Base-by-base conservation (phyloP, 2,888 invertebrate species). In the Drosophila pseudotakahashii region DNA sequence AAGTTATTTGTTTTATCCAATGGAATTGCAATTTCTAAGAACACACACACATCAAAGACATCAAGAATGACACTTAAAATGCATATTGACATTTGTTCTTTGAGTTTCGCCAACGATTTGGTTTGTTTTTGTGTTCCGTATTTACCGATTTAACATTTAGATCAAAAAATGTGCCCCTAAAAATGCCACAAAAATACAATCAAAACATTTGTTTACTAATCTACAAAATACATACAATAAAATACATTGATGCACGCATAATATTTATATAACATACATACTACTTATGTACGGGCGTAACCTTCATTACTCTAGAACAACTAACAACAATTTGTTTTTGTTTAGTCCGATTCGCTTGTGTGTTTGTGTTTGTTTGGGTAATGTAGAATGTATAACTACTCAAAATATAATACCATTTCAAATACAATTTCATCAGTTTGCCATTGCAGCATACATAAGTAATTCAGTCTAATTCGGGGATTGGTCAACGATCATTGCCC, bases 391-490 rank as follows among this genome's bases (percentile, higher is more conserved):
- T 62, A 73, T 71, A 84, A 73, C 67, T 82, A 81, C 70, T 82
- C 69, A 79, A 82, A 81, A 76, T 84, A 84, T 82, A 81, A 86
- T 84, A 81, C 71, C 71, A 73, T 75, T 78, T 69, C 47, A 75
- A 62, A 76, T 76, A 69, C 59, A 76, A 58, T 74, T 71, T 73
- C 48, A 53, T 79, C 72, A 66, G 75, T 75, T 73, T 75, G 61
- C 75, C 63, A 16, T 70, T 71, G 59, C 67, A 66, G 53, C 79
- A 80, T 81, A 80, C 71, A 78, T 78, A 80, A 78, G 73, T 78
- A 83, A 87, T 89, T 90, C 89, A 90, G 90, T 90, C 90, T 90
- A 90, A 88, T 89, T 86, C 76, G 83, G 81, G 83, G 83, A 81
- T 90, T 90, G 90, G 90, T 90, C 90, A 74, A 79, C 67, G 78